Percentiles rank a stretch among this genome's conserved stretches.
Conservation (phyloP, 2,113 vertebrate species). For the Cercocebus atys region DNA sequence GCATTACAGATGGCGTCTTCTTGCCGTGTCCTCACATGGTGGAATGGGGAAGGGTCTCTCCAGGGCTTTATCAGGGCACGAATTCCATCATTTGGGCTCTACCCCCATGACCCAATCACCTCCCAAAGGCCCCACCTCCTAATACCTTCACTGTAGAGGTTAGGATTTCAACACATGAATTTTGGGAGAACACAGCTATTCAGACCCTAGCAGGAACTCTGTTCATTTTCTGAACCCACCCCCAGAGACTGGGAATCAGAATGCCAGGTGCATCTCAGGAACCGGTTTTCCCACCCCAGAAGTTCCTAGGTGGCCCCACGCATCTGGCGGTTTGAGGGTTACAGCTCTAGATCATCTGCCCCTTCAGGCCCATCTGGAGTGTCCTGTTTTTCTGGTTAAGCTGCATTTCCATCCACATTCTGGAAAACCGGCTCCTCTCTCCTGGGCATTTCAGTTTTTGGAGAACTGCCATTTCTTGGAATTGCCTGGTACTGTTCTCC, state of each 20-base stretch:
- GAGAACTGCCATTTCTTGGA: constrained; percentile 48
- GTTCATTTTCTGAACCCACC: neutral
- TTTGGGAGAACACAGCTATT: neutral
- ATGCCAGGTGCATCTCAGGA: neutral
- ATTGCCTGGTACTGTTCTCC: neutral
- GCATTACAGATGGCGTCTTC: neutral
- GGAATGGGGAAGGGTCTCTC: neutral
- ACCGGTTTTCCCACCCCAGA: neutral
- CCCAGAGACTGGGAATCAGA: neutral
- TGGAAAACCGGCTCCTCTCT: constrained; percentile 18
- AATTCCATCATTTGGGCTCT: neutral
- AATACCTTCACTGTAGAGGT: neutral
- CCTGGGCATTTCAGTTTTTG: constrained; percentile 3
- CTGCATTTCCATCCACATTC: neutral
- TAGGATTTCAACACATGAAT: neutral
- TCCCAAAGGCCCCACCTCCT: neutral
- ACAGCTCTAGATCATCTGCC: fast-evolving
- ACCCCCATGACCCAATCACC: neutral
- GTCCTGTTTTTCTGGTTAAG: neutral
- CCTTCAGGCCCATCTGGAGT: fast-evolving
- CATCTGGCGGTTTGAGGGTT: neutral
- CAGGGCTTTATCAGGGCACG: neutral
- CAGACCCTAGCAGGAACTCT: neutral
- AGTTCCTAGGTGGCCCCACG: fast-evolving
- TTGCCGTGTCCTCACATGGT: neutral